Conservation (phyloP, 2,888 invertebrate genomes). For the Dicycla oo region DNA sequence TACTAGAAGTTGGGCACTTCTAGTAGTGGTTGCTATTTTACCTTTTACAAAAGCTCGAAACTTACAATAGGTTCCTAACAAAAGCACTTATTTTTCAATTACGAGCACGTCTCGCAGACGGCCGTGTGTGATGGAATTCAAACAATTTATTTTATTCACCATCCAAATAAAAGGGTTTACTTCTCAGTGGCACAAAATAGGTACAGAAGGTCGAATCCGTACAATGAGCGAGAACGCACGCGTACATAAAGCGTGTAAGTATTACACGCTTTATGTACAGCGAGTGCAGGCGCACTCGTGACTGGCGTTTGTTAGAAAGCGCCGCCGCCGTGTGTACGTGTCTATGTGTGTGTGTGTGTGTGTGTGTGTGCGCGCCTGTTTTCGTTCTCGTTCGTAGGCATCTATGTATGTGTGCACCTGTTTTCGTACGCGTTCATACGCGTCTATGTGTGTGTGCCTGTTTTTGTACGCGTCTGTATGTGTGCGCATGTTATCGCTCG, state of each 20-base stretch:
- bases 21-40: too few species aligned
- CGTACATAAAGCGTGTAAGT: too few species aligned
- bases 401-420: too few species aligned
- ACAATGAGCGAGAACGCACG: not conserved
- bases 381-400: not conserved
- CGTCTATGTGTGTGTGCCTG: not conserved
- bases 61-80: constrained; percentile 33
- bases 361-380: too few species aligned
- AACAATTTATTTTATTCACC: constrained; percentile 79
- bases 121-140: constrained; percentile 71
- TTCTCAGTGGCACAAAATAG: constrained; percentile 55
- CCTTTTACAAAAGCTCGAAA: too few species aligned
- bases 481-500: not conserved
- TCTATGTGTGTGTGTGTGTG: not conserved
- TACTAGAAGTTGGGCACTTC: constrained; percentile 16
- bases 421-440: too few species aligned
- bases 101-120: constrained; percentile 66
- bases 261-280: not conserved
- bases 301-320: not conserved
- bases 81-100: constrained; percentile 77
- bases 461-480: not conserved
- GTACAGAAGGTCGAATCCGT: constrained; percentile 3
- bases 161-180: constrained; percentile 74
- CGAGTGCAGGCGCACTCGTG: not conserved
- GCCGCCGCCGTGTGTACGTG: too few species aligned